Evolutionary conservation across 2,888 invertebrate genomes (phyloP), one percentile per base, ranked within the genome.

Genomic region (Vanessa cardui): DNA sequence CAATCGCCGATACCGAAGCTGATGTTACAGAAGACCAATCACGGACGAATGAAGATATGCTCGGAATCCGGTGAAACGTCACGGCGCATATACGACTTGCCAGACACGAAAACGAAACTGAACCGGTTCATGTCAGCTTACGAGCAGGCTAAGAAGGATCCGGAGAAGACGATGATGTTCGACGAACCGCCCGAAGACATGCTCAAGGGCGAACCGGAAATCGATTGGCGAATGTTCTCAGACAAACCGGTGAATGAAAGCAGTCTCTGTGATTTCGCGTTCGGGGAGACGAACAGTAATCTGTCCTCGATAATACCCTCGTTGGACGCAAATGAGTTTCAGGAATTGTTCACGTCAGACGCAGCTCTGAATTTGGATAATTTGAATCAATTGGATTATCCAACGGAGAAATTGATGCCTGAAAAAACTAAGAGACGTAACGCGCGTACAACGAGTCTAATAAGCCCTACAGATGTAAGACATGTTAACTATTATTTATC

Each of bases 1-100:
- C 91, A 92, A 65, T 91, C 92, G 1, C 92, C 92, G 0, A 92
- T 92, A n/a, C 91, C 91, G 1, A 90, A 90, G 71, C 77, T 92
- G 5, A 89, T 90, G 87, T 76, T 92, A 18, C 89, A 88, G 69
- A 92, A 91, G 73, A 84, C 84, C 0, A 89, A 86, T 56, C 85
- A 85, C 31, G 83, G 85, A 2, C 76, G 89, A 52, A 79, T 86
- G 80, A 87, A 83, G 72, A 77, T 86, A 47, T 83, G 81, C 69
- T 78, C 83, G 0, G 84, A 84, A 39, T 59, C 63, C 9, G 68
- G 68, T 7, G 72, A 64, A 2, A 64, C 82, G 1, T 70, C 81
- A 2, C 75, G 85, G 44, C 83, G 84, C 9, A 82, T 88, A 44
- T 88, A 87, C 65, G 88, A 88, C 59, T 73, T 79, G n/a, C 76